Percentiles rank a stretch among this genome's conserved stretches.
phyloP scores from a whole-genome alignment of 2,797 vertebrate genomes.

The Parauchenoglanis punctatus region DNA sequence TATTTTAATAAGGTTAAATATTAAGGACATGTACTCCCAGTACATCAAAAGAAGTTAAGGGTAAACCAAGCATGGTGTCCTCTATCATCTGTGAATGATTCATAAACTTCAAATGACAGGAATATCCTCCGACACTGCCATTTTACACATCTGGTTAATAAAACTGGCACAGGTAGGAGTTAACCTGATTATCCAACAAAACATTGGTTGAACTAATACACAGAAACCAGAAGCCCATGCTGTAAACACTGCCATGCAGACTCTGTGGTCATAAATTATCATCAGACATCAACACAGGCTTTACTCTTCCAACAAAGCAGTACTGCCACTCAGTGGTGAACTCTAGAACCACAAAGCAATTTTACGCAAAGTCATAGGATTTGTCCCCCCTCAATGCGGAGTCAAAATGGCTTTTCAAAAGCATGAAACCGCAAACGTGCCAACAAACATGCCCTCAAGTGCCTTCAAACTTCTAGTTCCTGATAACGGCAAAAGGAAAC shows the following conservation, averaged over 20 bases:
- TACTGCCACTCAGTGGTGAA: slow-evolving; percentile 45
- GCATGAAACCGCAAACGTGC: not conserved
- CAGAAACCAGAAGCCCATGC: not conserved
- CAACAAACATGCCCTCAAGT: not conserved
- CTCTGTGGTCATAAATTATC: not conserved
- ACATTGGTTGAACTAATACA: not conserved
- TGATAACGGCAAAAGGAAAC: not conserved
- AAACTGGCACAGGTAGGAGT: not conserved
- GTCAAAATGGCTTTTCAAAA: not conserved
- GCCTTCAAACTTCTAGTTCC: not conserved
- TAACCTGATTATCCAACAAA: not conserved
- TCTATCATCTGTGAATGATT: not conserved
- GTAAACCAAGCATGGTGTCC: not conserved
- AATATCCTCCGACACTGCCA: not conserved
- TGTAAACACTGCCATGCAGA: not conserved
- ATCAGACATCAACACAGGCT: not conserved
- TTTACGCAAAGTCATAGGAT: not conserved
- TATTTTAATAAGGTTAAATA: not conserved
- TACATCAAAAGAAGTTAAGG: not conserved
- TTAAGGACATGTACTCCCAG: not conserved
- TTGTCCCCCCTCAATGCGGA: not conserved
- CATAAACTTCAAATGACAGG: not conserved
- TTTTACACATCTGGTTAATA: not conserved
- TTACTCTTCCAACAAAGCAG: not conserved
- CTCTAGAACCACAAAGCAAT: not conserved